Evolutionary conservation across 2,113 vertebrate species (phyloP).

Genomic region (Eidolon helvum): DNA sequence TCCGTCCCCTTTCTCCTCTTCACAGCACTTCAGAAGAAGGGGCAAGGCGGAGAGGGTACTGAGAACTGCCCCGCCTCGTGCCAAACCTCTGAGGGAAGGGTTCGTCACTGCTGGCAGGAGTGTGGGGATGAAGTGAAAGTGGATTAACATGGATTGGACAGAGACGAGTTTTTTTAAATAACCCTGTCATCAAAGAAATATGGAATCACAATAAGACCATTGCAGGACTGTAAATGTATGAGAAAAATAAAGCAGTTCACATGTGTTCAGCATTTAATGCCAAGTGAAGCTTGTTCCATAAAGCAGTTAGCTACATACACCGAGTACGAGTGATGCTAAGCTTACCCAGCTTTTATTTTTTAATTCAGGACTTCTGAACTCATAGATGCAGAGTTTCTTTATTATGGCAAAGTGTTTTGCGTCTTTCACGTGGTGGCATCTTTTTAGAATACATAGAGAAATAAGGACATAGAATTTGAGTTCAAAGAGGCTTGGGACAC

Average conservation of each 20-base stretch:
- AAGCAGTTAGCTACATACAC: background rate
- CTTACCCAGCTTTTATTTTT: background rate
- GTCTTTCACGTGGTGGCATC: background rate
- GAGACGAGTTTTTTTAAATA: background rate
- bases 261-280: background rate
- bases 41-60: fast-evolving
- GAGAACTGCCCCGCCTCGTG: fast-evolving
- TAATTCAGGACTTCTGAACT: background rate
- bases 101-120: background rate
- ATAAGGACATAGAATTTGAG: background rate
- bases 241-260: background rate
- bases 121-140: fast-evolving
- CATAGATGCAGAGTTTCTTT: background rate
- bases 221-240: background rate
- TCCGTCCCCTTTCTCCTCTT: background rate
- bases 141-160: background rate
- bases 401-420: background rate
- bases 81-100: background rate
- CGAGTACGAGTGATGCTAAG: background rate
- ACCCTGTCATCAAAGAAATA: background rate
- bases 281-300: background rate
- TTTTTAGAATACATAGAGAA: background rate
- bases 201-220: background rate
- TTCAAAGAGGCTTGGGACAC: background rate
- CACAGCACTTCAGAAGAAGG: background rate